These are phyloP conservation scores for Tipula confusa DNA, from an alignment of 2,888 invertebrate genomes.

Conservation along the genomic window DNA sequence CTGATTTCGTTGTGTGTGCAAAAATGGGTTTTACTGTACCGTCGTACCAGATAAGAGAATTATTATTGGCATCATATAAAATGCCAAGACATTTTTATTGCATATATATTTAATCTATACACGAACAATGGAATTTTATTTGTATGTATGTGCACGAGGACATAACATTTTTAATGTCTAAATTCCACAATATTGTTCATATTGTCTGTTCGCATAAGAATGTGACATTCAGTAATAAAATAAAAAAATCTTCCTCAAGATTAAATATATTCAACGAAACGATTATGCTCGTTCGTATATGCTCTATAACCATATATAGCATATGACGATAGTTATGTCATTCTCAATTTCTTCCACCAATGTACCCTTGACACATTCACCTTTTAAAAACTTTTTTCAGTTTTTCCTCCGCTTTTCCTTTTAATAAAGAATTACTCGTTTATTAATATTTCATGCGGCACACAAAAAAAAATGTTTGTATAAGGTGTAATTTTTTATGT, in stretches of 20 bases:
- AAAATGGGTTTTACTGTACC: no score
- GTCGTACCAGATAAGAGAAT: no score
- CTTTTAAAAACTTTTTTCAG: background rate
- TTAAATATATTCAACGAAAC: slow-evolving; percentile 5
- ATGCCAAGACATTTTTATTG: no score
- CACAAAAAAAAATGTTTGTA: background rate
- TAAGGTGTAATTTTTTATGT: slow-evolving; percentile 14
- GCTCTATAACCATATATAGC: no score
- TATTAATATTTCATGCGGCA: slow-evolving; percentile 20
- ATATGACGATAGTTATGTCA: background rate
- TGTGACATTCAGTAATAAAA: background rate
- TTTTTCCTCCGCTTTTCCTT: background rate
- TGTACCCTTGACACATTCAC: slow-evolving; percentile 25
- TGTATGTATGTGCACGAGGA: background rate
- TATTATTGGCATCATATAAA: no score
- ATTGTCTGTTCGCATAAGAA: background rate
- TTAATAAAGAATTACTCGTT: slow-evolving; percentile 5
- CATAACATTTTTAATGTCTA: background rate
- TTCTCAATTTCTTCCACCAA: background rate
- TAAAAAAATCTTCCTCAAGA: background rate
- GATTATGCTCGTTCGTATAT: no score
- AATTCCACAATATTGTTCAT: background rate
- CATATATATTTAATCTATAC: no score
- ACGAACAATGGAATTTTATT: background rate
- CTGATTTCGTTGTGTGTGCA: no score